Evolutionary conservation across 1,140 invertebrate species (phyloP).

Genomic region (Grapholita molesta): DNA sequence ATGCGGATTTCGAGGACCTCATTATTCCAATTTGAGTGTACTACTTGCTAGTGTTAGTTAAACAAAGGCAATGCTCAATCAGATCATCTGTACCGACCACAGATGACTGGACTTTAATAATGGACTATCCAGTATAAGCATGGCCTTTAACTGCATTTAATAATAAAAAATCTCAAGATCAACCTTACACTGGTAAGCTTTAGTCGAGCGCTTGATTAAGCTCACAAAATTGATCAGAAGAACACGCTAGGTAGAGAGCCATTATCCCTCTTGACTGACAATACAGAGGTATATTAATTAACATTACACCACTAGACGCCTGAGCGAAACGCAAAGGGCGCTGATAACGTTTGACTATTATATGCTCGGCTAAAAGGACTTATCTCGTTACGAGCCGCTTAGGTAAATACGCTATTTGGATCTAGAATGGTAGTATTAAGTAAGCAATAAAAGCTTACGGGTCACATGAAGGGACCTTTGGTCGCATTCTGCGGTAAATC

Average conservation of each 20-base stretch:
- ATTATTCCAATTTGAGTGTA: no score
- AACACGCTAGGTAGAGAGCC: background rate
- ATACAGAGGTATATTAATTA: constrained; percentile 1
- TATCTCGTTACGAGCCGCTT: background rate
- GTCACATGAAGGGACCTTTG: background rate
- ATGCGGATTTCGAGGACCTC: background rate
- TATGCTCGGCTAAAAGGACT: background rate
- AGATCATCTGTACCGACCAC: no score
- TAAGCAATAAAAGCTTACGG: background rate
- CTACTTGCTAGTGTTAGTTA: no score
- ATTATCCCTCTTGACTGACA: background rate
- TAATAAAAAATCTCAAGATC: background rate
- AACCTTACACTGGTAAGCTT: background rate
- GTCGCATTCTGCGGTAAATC: background rate
- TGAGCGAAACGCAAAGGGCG: constrained; percentile 9
- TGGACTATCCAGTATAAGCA: background rate
- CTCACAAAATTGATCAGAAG: background rate
- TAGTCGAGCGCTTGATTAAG: background rate
- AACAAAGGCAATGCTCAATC: no score
- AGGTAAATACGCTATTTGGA: background rate
- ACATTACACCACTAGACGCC: background rate
- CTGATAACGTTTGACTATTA: background rate
- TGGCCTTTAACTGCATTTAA: background rate
- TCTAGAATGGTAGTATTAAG: background rate
- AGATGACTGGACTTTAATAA: no score